Evolutionary conservation across 2,113 vertebrate species (phyloP), one percentile per base, ranked within the genome.

Genomic region (Lamprotornis superbus): DNA sequence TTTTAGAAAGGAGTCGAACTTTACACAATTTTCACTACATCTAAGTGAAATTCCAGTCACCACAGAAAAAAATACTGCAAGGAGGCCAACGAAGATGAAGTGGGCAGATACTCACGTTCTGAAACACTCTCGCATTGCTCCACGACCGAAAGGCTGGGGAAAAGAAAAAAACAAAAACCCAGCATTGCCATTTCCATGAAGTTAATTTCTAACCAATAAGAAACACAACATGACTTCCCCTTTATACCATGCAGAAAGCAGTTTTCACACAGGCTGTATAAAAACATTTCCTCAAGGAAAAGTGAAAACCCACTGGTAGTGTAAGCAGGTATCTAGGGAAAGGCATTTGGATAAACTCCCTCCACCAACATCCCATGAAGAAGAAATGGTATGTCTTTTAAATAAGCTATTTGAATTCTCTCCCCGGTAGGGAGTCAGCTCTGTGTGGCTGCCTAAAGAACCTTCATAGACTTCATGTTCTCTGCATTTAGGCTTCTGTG

Each of bases 61-160:
- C n/a, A 71, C 12, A 68, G 31, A 44, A 78, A n/a, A 82, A 90
- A 76, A 79, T n/a, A 61, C 9, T 20, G 27, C 59, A 47, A 10
- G n/a, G n/a, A 92, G 9, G 13, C 30, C 39, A 79, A 17, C 15
- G 24, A 55, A 71, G 78, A 47, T 37, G 50, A 61, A 84, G 40
- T 6, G 28, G 57, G 35, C 33, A 52, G 28, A 53, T 86, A 98
- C 99, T 99, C 97, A 99, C 99, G 99, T 98, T 97, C 99, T 98
- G 97, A 98, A 99, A 97, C 99, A 99, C 95, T 99, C 99, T 42
- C 99, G 98, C 99, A 99, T 99, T 27, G 99, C 99, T 68, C 99
- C 99, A 74, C 97, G 98, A 89, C 99, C 99, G 25, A 99, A 99
- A 25, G 99, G 98, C 99, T 99, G 97, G 53, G 90, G 97, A 52